Evolutionary conservation across 2,797 vertebrate genomes (phyloP).

Genomic region (Peromyscus nudipes): DNA sequence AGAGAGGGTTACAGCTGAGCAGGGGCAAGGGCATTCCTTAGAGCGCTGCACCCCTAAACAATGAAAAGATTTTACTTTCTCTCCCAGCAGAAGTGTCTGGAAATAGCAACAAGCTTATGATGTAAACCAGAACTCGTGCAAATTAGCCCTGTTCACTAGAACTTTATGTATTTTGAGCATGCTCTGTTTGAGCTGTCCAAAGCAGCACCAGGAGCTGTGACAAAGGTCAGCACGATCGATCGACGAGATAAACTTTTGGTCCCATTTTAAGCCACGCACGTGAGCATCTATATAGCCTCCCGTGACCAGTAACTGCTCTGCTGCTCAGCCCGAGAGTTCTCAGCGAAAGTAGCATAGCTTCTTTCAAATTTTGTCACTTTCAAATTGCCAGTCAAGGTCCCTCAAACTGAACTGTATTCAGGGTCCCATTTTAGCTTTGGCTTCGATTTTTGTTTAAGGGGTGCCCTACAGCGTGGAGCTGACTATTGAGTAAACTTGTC

Average conservation of each 20-base stretch:
- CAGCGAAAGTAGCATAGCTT: background rate
- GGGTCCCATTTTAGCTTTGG: background rate
- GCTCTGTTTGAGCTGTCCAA: background rate
- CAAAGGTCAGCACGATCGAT: background rate
- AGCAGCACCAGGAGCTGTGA: background rate
- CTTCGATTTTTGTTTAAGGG: conserved; percentile 31
- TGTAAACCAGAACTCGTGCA: background rate
- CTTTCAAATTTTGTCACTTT: conserved; percentile 39
- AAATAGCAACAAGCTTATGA: background rate
- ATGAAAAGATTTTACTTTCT: conserved; percentile 39
- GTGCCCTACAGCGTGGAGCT: background rate
- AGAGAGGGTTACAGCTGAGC: background rate
- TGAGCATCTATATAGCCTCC: background rate
- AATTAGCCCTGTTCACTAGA: background rate
- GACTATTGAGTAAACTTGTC: background rate
- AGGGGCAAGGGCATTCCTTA: background rate
- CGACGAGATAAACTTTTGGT: background rate
- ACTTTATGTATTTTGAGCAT: background rate
- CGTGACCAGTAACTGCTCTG: background rate
- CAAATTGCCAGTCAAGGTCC: background rate
- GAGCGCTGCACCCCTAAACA: background rate
- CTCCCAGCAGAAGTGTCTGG: background rate
- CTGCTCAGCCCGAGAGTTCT: background rate
- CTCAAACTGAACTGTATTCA: background rate
- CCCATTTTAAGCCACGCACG: background rate